Evolutionary conservation across 2,113 vertebrate species (phyloP).

Genomic region (Chiloscyllium plagiosum): DNA sequence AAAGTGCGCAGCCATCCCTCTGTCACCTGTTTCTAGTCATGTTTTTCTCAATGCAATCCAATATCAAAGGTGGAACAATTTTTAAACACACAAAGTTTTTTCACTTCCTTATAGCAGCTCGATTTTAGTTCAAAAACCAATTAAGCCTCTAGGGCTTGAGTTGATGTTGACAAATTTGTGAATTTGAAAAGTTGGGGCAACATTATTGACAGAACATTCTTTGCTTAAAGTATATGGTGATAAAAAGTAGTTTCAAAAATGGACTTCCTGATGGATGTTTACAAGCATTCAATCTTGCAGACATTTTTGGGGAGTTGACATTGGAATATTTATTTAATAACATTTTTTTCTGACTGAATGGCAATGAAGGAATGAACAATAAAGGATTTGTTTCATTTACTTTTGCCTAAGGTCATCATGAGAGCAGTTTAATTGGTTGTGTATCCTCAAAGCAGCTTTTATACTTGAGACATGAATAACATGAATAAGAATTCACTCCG

Average conservation of each 20-base stretch:
- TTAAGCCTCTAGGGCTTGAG: neutral
- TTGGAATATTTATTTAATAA: neutral
- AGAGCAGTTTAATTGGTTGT: neutral
- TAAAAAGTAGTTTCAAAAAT: neutral
- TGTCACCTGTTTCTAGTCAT: neutral
- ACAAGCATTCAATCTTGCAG: neutral
- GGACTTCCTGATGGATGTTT: neutral
- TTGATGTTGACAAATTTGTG: neutral
- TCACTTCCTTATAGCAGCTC: neutral
- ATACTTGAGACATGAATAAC: neutral
- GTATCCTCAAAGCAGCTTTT: too few relatives aligned
- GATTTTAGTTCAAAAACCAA: neutral
- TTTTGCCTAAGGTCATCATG: neutral
- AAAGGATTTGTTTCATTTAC: neutral
- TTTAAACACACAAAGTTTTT: neutral
- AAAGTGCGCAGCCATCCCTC: neutral
- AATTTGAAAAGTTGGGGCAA: slow-evolving; percentile 4
- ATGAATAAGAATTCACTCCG: neutral
- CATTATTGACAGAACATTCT: neutral
- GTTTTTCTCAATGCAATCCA: neutral
- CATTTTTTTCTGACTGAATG: neutral
- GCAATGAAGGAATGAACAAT: neutral
- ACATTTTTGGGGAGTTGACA: neutral
- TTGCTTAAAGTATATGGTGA: neutral
- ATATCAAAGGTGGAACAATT: neutral